Evolutionary conservation across 2,888 invertebrate genomes (phyloP).

Genomic region (Amaurobius ferox): DNA sequence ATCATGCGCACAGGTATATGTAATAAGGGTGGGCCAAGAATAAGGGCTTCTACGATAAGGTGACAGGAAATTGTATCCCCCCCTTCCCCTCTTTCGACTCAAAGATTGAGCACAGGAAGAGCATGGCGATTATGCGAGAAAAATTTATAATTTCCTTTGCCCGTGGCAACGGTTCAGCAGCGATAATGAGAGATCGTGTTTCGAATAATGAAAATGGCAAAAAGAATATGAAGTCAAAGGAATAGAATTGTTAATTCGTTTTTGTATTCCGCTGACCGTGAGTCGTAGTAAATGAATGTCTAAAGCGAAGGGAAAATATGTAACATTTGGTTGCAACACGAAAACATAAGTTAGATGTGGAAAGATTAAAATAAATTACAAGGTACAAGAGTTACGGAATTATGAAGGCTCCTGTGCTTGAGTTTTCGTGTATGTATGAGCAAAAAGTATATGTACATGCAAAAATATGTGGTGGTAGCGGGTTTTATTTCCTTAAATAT

Average conservation of each 20-base stretch:
- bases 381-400: too few species aligned
- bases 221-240: not conserved
- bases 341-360: too few species aligned
- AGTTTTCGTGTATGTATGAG: too few species aligned
- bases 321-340: too few species aligned
- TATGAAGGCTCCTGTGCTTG: too few species aligned
- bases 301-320: too few species aligned
- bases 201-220: not conserved
- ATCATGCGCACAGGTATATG: conserved; percentile 55
- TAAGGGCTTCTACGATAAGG: conserved; percentile 29
- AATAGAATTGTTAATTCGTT: not conserved
- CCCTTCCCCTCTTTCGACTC: not conserved
- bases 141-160: conserved; percentile 61
- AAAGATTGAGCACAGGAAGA: conserved; percentile 18
- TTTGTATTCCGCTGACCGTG: too few species aligned
- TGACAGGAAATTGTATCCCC: conserved; percentile 40
- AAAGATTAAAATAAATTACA: too few species aligned
- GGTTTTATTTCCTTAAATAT: too few species aligned
- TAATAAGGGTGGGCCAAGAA: conserved; percentile 42
- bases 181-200: conserved; percentile 57
- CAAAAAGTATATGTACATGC: too few species aligned
- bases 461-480: too few species aligned
- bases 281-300: too few species aligned
- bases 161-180: not conserved
- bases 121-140: conserved; percentile 30